A percentile compares a stretch with the other conserved stretches of the same genome.
Evolutionary conservation across 1,140 invertebrate genomes (phyloP).

Genomic region (Macrostomum lignano): DNA sequence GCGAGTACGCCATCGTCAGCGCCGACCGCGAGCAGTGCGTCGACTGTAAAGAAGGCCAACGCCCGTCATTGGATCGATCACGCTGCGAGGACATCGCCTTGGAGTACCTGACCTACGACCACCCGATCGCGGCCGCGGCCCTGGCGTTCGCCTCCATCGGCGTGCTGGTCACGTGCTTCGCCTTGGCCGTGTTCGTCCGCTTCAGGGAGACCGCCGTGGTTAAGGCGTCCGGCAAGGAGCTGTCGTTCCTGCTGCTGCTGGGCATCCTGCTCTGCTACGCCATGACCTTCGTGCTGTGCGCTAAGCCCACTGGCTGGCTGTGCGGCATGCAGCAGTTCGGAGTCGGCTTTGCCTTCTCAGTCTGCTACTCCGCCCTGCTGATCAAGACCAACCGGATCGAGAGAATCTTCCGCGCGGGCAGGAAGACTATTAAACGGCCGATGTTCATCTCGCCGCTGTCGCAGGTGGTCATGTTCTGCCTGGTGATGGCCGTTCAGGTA

Average conservation of each 20-base stretch:
- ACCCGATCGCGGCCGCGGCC: constrained; percentile 54
- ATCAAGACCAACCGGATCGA: constrained; percentile 65
- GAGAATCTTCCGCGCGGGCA: constrained; percentile 55
- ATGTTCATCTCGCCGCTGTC: constrained; percentile 9
- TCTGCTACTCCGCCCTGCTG: constrained; percentile 59
- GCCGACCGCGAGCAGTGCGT: constrained; percentile 45
- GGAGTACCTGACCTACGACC: constrained; percentile 43
- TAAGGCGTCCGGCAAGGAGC: constrained; percentile 54
- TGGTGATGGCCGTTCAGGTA: constrained; percentile 12
- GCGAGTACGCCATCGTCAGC: constrained; percentile 45
- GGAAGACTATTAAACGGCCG: constrained; percentile 9
- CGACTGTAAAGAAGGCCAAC: constrained; percentile 45
- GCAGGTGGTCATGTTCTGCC: constrained; percentile 9
- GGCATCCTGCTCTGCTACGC: constrained; percentile 63
- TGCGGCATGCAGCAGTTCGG: constrained; percentile 31
- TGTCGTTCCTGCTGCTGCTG: constrained; percentile 54
- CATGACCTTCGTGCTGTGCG: constrained; percentile 50
- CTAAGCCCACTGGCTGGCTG: constrained; percentile 30
- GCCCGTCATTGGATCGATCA: constrained; percentile 44
- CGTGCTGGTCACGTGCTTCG: constrained; percentile 11
- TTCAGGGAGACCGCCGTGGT: constrained; percentile 37
- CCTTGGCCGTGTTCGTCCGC: constrained; percentile 6
- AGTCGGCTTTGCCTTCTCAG: constrained; percentile 60
- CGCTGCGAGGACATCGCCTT: constrained; percentile 48
- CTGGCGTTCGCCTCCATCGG: constrained; percentile 33